These are phyloP conservation scores for Erethizon dorsatum DNA, from an alignment of 2,797 vertebrate genomes.

Conservation along the genomic window DNA sequence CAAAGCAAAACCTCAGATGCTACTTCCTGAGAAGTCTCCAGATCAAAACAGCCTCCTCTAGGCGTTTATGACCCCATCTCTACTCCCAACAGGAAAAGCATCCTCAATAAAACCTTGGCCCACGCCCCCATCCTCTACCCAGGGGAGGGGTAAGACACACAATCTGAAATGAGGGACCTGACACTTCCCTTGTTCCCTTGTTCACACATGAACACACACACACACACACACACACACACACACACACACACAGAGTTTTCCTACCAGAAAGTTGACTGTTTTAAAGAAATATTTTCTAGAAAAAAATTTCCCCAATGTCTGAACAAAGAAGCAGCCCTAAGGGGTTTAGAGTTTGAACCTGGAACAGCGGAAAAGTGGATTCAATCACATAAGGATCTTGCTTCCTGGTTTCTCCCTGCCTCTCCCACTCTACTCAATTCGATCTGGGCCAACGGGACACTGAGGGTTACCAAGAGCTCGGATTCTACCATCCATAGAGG, in stretches of 20 bases:
- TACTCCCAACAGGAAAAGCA: constrained; percentile 83
- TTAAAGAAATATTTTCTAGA: constrained; percentile 59
- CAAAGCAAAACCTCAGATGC: constrained; percentile 83
- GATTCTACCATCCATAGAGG: background rate
- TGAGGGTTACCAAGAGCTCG: constrained; percentile 17
- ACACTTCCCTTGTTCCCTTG: constrained; percentile 21
- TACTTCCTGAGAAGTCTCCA: constrained; percentile 87
- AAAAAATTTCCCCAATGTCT: constrained; percentile 18
- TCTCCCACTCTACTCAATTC: background rate
- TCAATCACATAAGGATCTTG: constrained; percentile 48
- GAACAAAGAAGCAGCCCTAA: constrained; percentile 54
- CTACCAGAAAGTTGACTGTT: constrained; percentile 40
- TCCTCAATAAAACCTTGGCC: constrained; percentile 86
- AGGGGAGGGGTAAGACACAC: constrained; percentile 5
- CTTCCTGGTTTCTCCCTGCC: background rate
- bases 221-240: constrained; percentile 40
- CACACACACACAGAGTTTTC: constrained; percentile 45
- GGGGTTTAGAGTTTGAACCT: constrained; percentile 32
- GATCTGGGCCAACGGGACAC: constrained; percentile 28
- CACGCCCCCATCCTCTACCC: constrained; percentile 59
- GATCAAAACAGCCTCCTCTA: constrained; percentile 88
- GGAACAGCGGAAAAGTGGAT: background rate
- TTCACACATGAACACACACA: background rate
- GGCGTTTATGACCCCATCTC: constrained; percentile 86
- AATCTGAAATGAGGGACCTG: constrained; percentile 67